Evolutionary conservation across 1,140 invertebrate genomes (phyloP).

Genomic region (Caenorhabditis inopinata): DNA sequence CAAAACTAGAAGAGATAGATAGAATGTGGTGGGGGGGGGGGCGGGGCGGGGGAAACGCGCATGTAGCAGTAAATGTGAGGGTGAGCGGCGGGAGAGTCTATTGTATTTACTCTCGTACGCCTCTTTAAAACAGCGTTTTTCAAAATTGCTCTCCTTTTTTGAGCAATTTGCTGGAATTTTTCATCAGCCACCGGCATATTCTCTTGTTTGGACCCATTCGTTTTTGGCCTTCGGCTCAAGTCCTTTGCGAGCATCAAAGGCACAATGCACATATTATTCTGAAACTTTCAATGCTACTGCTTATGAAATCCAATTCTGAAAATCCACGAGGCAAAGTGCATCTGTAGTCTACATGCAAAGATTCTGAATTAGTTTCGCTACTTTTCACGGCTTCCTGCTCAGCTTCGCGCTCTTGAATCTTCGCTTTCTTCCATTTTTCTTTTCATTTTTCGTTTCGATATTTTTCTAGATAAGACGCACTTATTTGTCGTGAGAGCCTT

Average conservation of each 20-base stretch:
- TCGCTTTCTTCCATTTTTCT: neutral
- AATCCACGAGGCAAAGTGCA: too few relatives aligned
- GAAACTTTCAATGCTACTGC: too few relatives aligned
- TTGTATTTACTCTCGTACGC: conserved; percentile 14
- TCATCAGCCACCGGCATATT: too few relatives aligned
- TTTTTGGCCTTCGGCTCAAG: too few relatives aligned
- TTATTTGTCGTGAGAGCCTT: neutral
- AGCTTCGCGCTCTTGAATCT: too few relatives aligned
- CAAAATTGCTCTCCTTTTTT: neutral
- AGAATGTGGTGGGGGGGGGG: neutral
- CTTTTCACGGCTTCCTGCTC: too few relatives aligned
- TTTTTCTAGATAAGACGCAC: conserved; percentile 12
- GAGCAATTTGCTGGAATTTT: neutral
- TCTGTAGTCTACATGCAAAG: too few relatives aligned
- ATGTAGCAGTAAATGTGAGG: neutral
- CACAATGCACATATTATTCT: too few relatives aligned
- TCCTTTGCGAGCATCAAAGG: too few relatives aligned
- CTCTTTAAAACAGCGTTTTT: conserved; percentile 19
- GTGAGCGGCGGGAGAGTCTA: neutral
- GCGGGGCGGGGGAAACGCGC: neutral
- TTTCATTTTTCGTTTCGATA: neutral
- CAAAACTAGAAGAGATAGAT: neutral
- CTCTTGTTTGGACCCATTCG: too few relatives aligned
- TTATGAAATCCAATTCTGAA: too few relatives aligned
- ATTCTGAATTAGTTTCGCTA: too few relatives aligned